phyloP scores from a whole-genome alignment of 2,888 invertebrate genomes.

The Teinopalpus imperialis region DNA sequence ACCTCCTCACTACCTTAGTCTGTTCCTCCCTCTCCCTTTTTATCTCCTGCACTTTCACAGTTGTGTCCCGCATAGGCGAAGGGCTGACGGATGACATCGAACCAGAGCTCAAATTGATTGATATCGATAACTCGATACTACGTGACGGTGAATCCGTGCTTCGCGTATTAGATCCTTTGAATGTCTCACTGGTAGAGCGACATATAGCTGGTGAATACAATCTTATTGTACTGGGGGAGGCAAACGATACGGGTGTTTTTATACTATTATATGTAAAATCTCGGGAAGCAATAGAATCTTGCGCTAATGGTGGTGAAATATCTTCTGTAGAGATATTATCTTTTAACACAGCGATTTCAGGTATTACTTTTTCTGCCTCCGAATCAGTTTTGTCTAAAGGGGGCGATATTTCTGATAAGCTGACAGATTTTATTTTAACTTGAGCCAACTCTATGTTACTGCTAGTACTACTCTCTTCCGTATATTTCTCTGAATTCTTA shows the following conservation, averaged over 20 bases:
- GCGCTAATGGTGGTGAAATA: constrained; percentile 54
- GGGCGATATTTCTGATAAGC: constrained; percentile 58
- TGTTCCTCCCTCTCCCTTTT: constrained; percentile 91
- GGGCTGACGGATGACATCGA: constrained; percentile 60
- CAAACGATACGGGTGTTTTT: constrained; percentile 35
- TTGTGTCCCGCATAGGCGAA: constrained; percentile 68
- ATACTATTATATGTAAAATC: constrained; percentile 29
- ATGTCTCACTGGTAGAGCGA: constrained; percentile 70
- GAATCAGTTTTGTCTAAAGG: constrained; percentile 46
- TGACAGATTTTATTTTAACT: constrained; percentile 48
- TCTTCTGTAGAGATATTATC: constrained; percentile 43
- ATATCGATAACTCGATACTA: constrained; percentile 48
- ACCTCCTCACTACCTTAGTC: constrained; percentile 90
- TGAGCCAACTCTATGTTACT: constrained; percentile 37
- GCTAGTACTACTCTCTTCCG: constrained; percentile 29
- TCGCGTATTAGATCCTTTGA: constrained; percentile 49
- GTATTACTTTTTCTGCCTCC: constrained; percentile 25
- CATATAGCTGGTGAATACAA: constrained; percentile 70
- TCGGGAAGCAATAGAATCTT: constrained; percentile 44
- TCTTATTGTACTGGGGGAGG: constrained; percentile 48
- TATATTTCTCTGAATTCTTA: constrained; percentile 18
- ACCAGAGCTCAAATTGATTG: constrained; percentile 51
- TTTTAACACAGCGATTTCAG: constrained; percentile 15
- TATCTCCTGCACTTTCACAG: constrained; percentile 87
- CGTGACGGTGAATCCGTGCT: constrained; percentile 49